Percentiles rank a stretch among this genome's conserved stretches.
These are phyloP conservation scores for Oreocharis arfaki DNA, from an alignment of 2,113 vertebrate genomes.

Conservation along the genomic window DNA sequence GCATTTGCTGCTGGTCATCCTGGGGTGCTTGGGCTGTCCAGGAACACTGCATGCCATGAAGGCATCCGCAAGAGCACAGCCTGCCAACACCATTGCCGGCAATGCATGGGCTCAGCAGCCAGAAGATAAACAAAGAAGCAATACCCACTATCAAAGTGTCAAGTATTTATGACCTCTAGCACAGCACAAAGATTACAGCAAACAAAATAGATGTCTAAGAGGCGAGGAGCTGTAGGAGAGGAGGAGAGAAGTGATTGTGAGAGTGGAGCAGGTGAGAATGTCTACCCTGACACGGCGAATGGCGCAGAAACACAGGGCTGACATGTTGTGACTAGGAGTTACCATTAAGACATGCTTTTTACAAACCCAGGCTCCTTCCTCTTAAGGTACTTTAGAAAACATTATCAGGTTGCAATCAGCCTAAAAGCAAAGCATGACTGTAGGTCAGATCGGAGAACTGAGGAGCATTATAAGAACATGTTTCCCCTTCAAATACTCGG, in stretches of 20 bases:
- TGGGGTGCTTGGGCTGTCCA: neutral
- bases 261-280: neutral
- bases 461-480: neutral
- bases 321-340: neutral
- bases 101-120: neutral
- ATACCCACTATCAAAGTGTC: neutral
- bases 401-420: slow-evolving; percentile 26
- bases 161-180: slow-evolving; percentile 14
- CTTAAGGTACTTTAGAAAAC: neutral
- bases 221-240: neutral
- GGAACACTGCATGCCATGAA: fast-evolving
- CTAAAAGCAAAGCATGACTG: neutral
- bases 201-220: neutral
- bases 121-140: slow-evolving; percentile 6
- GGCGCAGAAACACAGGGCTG: neutral
- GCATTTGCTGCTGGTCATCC: neutral
- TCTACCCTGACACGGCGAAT: neutral
- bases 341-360: neutral
- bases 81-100: neutral
- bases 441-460: neutral
- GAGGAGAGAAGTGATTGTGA: neutral
- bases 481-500: neutral
- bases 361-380: neutral
- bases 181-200: slow-evolving; percentile 1
- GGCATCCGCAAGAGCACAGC: neutral